A percentile compares a stretch with the other conserved stretches of the same genome.
phyloP scores from a whole-genome alignment of 2,888 invertebrate species.

The Balanococcus diminutus region DNA sequence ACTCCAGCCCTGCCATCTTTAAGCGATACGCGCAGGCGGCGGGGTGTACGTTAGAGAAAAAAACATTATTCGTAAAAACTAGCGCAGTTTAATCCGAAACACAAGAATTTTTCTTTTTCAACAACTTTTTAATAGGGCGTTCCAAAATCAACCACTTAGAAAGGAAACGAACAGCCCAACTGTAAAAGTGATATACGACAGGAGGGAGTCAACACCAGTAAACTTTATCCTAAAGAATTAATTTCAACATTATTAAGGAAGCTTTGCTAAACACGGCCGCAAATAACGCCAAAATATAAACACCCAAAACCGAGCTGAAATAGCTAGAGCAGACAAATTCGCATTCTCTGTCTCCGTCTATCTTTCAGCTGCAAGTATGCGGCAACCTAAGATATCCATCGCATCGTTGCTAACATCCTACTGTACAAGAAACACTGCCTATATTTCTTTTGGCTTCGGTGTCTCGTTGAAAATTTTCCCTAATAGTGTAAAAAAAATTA shows the following conservation, averaged over 20 bases:
- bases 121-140: conserved; percentile 37
- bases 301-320: conserved; percentile 16
- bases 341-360: neutral
- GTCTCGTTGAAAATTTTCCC: too few species aligned
- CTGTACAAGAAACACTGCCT: too few species aligned
- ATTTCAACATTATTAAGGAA: conserved; percentile 37
- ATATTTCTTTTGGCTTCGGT: neutral
- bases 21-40: neutral
- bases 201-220: conserved; percentile 37
- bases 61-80: conserved; percentile 29
- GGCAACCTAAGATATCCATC: neutral
- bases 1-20: neutral
- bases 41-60: too few species aligned
- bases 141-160: conserved; percentile 35
- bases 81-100: conserved; percentile 35
- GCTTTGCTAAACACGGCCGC: conserved; percentile 37
- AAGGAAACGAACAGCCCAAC: conserved; percentile 34
- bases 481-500: too few species aligned
- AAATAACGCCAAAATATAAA: conserved; percentile 37
- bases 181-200: conserved; percentile 35
- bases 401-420: neutral
- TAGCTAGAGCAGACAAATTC: conserved; percentile 2
- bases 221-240: conserved; percentile 34
- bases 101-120: conserved; percentile 34
- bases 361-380: neutral